Evolutionary conservation across 2,797 vertebrate genomes (phyloP).

Genomic region (Prionace glauca): DNA sequence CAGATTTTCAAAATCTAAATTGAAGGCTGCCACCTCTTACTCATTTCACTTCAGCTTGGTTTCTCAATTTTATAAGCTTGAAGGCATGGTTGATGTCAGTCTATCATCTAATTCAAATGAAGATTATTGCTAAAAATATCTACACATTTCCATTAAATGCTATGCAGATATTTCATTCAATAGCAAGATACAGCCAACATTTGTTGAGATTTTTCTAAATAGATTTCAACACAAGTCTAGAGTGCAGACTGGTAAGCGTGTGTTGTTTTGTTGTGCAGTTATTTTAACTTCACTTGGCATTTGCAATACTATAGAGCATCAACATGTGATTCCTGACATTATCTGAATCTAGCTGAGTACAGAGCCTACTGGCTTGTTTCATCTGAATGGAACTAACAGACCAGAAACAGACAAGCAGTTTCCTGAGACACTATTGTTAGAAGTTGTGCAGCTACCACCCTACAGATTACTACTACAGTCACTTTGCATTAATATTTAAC

Average conservation of each 20-base stretch:
- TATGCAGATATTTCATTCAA: background rate
- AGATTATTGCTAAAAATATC: background rate
- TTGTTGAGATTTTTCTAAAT: background rate
- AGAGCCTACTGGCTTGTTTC: background rate
- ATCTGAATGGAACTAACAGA: background rate
- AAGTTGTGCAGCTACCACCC: background rate
- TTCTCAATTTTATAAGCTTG: background rate
- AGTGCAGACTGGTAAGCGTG: background rate
- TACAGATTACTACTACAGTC: background rate
- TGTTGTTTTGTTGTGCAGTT: background rate
- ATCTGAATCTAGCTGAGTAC: background rate
- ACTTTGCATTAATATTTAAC: constrained; percentile 4
- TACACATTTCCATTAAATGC: background rate
- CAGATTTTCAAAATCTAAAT: background rate
- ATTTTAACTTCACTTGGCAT: background rate
- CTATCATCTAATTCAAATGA: background rate
- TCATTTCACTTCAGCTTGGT: background rate
- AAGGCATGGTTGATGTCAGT: no score
- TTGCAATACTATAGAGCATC: background rate
- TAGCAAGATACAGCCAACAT: background rate
- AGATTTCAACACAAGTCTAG: no score
- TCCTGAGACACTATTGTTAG: background rate
- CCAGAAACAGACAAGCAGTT: background rate
- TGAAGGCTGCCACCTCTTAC: background rate
- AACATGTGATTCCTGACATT: background rate